Evolutionary conservation across 2,888 invertebrate species (phyloP), one percentile per base, ranked within the genome.

Genomic region (Aphodius sticticus): DNA sequence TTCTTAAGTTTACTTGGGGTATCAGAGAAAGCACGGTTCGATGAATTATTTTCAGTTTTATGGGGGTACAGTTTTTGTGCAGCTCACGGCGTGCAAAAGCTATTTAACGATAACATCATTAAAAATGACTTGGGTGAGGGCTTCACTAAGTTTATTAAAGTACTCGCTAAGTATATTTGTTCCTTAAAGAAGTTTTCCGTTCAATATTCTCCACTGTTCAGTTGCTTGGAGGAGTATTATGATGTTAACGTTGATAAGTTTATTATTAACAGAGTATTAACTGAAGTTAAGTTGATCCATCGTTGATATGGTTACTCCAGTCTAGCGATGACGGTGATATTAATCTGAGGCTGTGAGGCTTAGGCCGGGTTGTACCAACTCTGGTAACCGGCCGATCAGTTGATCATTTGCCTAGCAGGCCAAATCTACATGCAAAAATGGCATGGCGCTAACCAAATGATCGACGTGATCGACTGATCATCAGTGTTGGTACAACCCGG

Each of bases 181-280:
- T 35, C 35, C 9, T 35, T 26, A 9, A 35, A 35, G 4, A 16
- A 74, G n/a, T 74, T 74, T 26, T 74, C 37, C 4, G 74, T 74
- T n/a, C n/a, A 74, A 16, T 74, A 74, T 35, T 36, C 74, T 35
- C 74, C 35, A 12, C 36, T 74, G n/a, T 74, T 36, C 14, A 35
- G 35, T 35, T 74, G 74, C 36, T 35, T 37, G 37, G 74, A 74
- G 26, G 12, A 36, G 35, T 74, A 74, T 7, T 36, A 36, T 7
- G 37, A 74, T 35, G 74, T 74, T 74, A 74, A 74, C 35, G 15
- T 74, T 36, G 74, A 74, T 15, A 3, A 15, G 6, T 74, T 35
- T 37, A 35, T 74, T n/a, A 15, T 74, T n/a, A 74, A 12, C 15
- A 16, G 1, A 35, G 36, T 74, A 35, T 74, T 74, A 37, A 37